Base-by-base conservation (phyloP, 1,140 invertebrate genomes). In the Octopus bimaculoides region DNA sequence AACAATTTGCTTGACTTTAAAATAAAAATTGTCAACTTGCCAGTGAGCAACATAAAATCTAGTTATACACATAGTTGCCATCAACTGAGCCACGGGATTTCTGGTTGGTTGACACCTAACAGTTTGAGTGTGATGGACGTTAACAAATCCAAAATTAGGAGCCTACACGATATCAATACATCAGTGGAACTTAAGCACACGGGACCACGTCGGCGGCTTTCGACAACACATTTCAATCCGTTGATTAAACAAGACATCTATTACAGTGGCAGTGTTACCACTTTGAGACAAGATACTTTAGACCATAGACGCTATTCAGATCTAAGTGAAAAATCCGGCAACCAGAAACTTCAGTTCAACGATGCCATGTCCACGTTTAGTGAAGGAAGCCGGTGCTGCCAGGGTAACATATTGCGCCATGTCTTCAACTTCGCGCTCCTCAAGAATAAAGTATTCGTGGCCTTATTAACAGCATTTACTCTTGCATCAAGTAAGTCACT, bases 241-340 rank as follows among this genome's bases (percentile, higher is more conserved):
- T 91, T 99, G 88, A 97, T 96, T 1, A 92, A 96, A 55, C 97
- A 98, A 90, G 97, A 99, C 89, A 97, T 98, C 83, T 99, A 98
- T 91, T 99, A 98, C 91, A 96, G 96, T 9, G 97, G 97, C 26
- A 96, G 95, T 41, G 94, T 98, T 9, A 80, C 26, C 54, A 80
- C 8, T 79, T 66, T 74, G 75, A 52, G 54, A 56, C 76, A 12
- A 79, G 78, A 54, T 66, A 79, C 71, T 73, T 52, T 75, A 75
- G 77, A 66, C 80, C 79, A 52, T 55, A 41, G 26, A 41, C 61
- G 12, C 14, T 73, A 69, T 54, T 69, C 26, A 53, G 78, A 54
- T 10, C 53, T 52, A 6, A 73, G 41, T 7, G 17, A 54, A 5
- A 54, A 10, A 26, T 54, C 54, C 6, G 41, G 26, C 77, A 61